Evolutionary conservation across 2,797 vertebrate species (phyloP), one percentile per base, ranked within the genome.

Genomic region (Salarias fasciatus): DNA sequence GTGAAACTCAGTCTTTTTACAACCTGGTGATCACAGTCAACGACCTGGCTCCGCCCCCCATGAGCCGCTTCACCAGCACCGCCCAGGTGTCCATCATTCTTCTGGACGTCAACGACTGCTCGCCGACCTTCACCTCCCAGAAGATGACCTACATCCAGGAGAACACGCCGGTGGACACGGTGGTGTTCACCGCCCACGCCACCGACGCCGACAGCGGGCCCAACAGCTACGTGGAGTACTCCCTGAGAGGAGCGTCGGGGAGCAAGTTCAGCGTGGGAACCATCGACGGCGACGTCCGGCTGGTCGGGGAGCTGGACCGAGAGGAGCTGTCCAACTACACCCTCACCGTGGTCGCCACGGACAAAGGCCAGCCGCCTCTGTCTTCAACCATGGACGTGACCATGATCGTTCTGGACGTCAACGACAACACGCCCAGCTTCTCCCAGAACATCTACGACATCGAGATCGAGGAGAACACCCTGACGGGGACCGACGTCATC

Each of bases 191-290:
- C 0, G 96, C 94, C 0, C 89, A 94, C 53, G 97, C 98, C 0
- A 81, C 79, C 0, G 98, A 99, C 11, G 92, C 95, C 0, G 98
- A 99, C 87, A 99, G 97, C 0, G 98, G 98, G 4, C 97, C 97
- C 1, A 99, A 99, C 86, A 98, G 96, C 85, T 99, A 99, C n/a
- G 94, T 99, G 1, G 95, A 99, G 61, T 99, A 99, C 77, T 94
- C 94, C 0, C 91, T 99, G 13, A 88, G 89, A 46, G 92, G 92
- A 9, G 88, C 92, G 0, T 88, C 74, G 0, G 93, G 92, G 4
- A 95, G 89, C 85, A 95, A 94, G 80, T 98, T 99, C 84, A 94
- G 91, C 77, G 94, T 99, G 0, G 95, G 95, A 0, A 95, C 93
- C 1, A 94, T 99, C 0, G 94, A 97, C 0, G 97, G 97, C 0